Base-by-base conservation (phyloP, 1,140 invertebrate genomes). In the Carcinoscorpius rotundicauda region DNA sequence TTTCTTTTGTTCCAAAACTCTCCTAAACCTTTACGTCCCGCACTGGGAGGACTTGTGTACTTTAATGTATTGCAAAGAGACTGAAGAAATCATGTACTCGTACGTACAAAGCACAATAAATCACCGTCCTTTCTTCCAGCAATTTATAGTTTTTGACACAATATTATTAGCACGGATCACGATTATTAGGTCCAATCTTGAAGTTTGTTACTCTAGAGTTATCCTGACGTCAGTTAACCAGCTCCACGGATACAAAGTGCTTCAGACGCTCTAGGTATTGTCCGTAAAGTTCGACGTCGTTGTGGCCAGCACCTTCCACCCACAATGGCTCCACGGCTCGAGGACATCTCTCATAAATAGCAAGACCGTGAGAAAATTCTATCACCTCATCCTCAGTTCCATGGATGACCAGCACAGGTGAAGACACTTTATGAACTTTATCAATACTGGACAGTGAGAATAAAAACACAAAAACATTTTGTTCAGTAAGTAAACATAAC, bases 321-420 rank as follows among this genome's bases (percentile, higher is more conserved):
- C 96, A 99, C 62, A 99, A 82, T 51, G 97, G 97, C 76, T 98
- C 95, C 3, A 99, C 96, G 60, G 94, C 88, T 75, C 90, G 83
- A 6, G 94, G 94, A 81, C 95, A 98, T 72, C 89, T 85, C 78
- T 99, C 94, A 77, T 97, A 97, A 73, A 99, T 98, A 56, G 93
- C 92, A 60, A 98, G 82, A 60, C 97, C 97, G 80, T 99, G 97
- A 61, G 91, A 95, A 78, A 99, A 97, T 80, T 98, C 93, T 75
- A 99, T 98, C 58, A 99, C 94, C 81, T 98, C 96, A 80, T 99
- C 97, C 78, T 99, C 95, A 65, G 95, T 98, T 73, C 97, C 97
- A 80, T 99, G 97, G 75, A 99, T 99, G 6, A 99, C 94, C 72
- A 99, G 83, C 70, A 98, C 96, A 59, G 95, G 95, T 65, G 94